Evolutionary conservation across 2,888 invertebrate genomes (phyloP).

Genomic region (Physocephala rufipes): DNA sequence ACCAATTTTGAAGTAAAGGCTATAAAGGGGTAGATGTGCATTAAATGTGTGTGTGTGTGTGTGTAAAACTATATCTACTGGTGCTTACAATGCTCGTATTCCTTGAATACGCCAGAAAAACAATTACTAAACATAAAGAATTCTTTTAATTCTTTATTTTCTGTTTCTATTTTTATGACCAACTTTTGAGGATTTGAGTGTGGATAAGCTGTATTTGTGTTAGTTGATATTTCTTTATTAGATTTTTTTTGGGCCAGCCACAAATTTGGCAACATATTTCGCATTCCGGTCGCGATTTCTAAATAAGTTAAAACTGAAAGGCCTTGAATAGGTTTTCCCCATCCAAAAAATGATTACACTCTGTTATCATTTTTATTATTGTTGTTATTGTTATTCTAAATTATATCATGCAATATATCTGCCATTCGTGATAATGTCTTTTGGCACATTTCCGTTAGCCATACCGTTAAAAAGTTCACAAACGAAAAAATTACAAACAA

Average conservation of each 20-base stretch:
- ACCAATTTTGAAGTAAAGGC: too few species aligned
- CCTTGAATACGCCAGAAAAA: too few species aligned
- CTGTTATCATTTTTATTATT: background rate
- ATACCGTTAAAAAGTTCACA: slow-evolving; percentile 12
- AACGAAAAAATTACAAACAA: slow-evolving; percentile 13
- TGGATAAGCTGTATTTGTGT: slow-evolving; percentile 4
- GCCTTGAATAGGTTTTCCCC: slow-evolving; percentile 20
- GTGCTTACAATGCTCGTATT: too few species aligned
- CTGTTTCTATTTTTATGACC: slow-evolving; percentile 22
- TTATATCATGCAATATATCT: background rate
- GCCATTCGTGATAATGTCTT: slow-evolving; percentile 1
- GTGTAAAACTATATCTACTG: background rate
- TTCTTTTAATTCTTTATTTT: too few species aligned
- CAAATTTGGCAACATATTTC: too few species aligned
- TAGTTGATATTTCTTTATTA: background rate
- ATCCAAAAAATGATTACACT: too few species aligned
- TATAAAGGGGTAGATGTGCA: too few species aligned
- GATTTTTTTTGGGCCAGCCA: background rate
- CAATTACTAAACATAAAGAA: too few species aligned
- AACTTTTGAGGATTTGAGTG: slow-evolving; percentile 17
- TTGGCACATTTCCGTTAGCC: slow-evolving; percentile 33
- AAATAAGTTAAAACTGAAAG: background rate
- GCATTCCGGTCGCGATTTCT: too few species aligned
- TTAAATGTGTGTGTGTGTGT: slow-evolving; percentile 11
- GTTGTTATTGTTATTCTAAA: slow-evolving; percentile 10